Conservation (phyloP, 2,113 vertebrate species). For the Synodontis membranacea region DNA sequence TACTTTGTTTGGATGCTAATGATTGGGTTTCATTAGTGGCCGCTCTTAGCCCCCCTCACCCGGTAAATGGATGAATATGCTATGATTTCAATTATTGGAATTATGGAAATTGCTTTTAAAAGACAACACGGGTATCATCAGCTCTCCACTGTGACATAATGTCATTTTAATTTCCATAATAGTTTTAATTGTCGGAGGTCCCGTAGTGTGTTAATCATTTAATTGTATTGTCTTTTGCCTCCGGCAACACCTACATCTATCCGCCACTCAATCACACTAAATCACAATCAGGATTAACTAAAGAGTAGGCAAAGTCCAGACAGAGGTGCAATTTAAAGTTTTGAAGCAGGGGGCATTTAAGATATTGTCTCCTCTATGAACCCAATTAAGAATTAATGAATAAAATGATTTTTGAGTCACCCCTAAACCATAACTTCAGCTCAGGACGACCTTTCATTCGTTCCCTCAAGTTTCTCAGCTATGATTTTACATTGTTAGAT, state of each 20-base stretch:
- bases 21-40: conserved; percentile 99
- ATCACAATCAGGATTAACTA: conserved; percentile 92
- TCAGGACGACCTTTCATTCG: neutral
- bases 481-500: neutral
- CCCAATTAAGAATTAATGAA: conserved; percentile 35
- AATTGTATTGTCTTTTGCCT: conserved; percentile 98
- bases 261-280: conserved; percentile 82
- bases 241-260: conserved; percentile 69
- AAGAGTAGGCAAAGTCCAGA: conserved; percentile 76
- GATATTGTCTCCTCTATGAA: conserved; percentile 23
- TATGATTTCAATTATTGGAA: conserved; percentile 99
- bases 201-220: conserved; percentile 92
- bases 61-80: conserved; percentile 99
- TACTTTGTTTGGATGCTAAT: conserved; percentile 99
- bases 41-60: conserved; percentile 99
- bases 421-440: conserved; percentile 22
- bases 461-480: neutral
- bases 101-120: conserved; percentile 99
- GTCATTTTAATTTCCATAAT: conserved; percentile 96
- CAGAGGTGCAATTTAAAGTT: conserved; percentile 63
- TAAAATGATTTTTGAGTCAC: conserved; percentile 12
- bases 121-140: conserved; percentile 97
- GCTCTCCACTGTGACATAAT: conserved; percentile 98
- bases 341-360: conserved; percentile 1
- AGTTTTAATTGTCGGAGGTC: conserved; percentile 79